Evolutionary conservation across 1,140 invertebrate species (phyloP), one percentile per base, ranked within the genome.

Genomic region (Epicauta chinensis): DNA sequence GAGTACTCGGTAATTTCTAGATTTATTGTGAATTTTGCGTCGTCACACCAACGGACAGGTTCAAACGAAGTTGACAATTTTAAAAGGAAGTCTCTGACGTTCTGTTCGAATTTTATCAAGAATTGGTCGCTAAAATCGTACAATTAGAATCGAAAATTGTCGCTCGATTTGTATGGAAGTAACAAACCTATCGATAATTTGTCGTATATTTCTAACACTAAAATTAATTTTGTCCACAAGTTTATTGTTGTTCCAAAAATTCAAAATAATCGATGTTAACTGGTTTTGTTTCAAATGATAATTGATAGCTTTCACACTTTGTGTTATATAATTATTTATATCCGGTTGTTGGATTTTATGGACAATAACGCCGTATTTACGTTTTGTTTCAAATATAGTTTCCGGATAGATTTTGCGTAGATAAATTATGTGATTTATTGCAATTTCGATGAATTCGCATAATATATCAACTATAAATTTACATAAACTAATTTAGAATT

Each of bases 361-460:
- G 10, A 77, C 63, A 13, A 61, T 61, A 23, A 71, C 69, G 11
- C 74, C 75, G 61, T 81, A 81, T 46, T 77, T 73, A 56, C 74
- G 75, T 58, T 71, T 76, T 12, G 66, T 63, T 12, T 58, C 53
- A 65, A 78, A 81, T 58, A 78, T 74, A 56, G 73, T 69, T 16
- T 72, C 62, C 0, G 79, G 77, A 64, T 81, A 81, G 15, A 80
- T 53, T 61, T 78, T 75, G 46, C 75, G 67, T 13, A 62, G 59
- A 53, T 73, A 77, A 0, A 80, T 48, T 40, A 79, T 71, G 41
- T 69, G 73, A 55, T 80, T 72, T 40, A 81, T 69, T 9, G 71
- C 68, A 5, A 79, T 70, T 69, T 81, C 77, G 9, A 80, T 58
- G 64, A 79, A 78, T 63, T 81, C 77, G 43, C 58, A 51, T 23